phyloP scores from a whole-genome alignment of 2,797 vertebrate species.

The Craterocephalus amniculus region DNA sequence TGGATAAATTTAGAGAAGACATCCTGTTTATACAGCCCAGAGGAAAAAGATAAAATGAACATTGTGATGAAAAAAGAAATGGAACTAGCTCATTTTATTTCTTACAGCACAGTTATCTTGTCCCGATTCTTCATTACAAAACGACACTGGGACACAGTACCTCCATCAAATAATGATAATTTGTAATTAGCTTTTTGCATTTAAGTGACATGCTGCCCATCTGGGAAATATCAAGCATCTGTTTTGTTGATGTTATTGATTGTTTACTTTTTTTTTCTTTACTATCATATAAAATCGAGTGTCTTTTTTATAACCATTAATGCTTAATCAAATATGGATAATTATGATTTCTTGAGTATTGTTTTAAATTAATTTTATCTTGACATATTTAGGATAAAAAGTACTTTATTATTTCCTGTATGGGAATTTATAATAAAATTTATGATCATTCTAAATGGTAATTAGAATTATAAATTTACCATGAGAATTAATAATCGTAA shows the following conservation, averaged over 20 bases:
- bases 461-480: background rate
- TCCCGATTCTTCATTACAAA: background rate
- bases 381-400: background rate
- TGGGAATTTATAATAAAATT: background rate
- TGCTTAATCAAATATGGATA: background rate
- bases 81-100: constrained; percentile 16
- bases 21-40: constrained; percentile 24
- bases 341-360: background rate
- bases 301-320: background rate
- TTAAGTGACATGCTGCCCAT: background rate
- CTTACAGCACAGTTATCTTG: background rate
- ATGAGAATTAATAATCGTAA: background rate
- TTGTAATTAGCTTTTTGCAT: background rate
- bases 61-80: background rate
- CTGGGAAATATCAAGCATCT: background rate
- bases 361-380: background rate
- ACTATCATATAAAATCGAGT: background rate
- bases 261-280: background rate
- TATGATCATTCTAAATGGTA: background rate
- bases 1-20: constrained; percentile 30
- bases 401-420: no score
- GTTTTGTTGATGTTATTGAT: background rate
- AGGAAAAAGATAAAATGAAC: constrained; percentile 21
- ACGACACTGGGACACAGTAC: background rate
- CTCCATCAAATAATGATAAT: background rate